Percentiles rank a stretch among this genome's conserved stretches.
These are phyloP conservation scores for Xyrauchen texanus DNA, from an alignment of 2,113 vertebrate genomes.

Conservation along the genomic window DNA sequence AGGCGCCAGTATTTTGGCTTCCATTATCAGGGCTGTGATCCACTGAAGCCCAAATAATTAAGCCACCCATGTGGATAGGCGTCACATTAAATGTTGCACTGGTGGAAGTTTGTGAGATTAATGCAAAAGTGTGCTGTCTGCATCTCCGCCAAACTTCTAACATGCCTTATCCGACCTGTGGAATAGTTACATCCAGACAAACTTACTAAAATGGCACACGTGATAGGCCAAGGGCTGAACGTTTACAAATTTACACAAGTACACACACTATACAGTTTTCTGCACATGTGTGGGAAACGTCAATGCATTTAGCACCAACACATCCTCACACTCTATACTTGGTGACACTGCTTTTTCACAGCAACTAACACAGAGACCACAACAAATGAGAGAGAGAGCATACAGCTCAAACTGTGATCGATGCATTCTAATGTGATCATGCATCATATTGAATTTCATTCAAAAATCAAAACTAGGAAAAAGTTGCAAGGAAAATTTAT, in stretches of 20 bases:
- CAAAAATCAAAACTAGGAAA: no score
- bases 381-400: neutral
- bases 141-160: slow-evolving; percentile 65
- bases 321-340: slow-evolving; percentile 3
- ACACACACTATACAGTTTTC: neutral
- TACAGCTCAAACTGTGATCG: neutral
- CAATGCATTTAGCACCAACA: slow-evolving; percentile 20
- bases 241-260: slow-evolving; percentile 27
- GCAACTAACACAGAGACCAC: neutral
- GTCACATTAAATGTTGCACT: slow-evolving; percentile 70
- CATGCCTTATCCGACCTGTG: slow-evolving; percentile 71
- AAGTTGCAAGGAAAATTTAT: no score
- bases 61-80: slow-evolving; percentile 68
- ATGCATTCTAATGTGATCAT: no score
- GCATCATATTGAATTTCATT: no score
- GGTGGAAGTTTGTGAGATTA: slow-evolving; percentile 64
- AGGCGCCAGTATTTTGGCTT: slow-evolving; percentile 53
- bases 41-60: slow-evolving; percentile 66
- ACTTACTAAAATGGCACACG: slow-evolving; percentile 4
- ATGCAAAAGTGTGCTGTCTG: slow-evolving; percentile 55
- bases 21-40: slow-evolving; percentile 56
- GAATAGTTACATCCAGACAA: slow-evolving; percentile 67
- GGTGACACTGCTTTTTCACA: slow-evolving; percentile 9
- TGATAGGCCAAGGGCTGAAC: slow-evolving; percentile 50
- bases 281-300: neutral